phyloP scores from a whole-genome alignment of 2,888 invertebrate species.

The Parnassius smintheus region DNA sequence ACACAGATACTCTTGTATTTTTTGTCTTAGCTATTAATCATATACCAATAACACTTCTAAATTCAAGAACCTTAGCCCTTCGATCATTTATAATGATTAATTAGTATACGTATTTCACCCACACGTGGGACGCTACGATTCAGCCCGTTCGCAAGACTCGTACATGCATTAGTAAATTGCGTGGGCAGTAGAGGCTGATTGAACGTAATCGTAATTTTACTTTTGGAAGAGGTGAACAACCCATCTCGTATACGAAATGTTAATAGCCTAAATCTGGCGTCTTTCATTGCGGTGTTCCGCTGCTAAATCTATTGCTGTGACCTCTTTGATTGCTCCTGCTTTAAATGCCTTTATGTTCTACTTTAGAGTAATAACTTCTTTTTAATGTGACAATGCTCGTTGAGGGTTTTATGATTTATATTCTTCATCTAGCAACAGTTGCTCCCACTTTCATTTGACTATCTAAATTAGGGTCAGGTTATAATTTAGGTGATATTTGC shows the following conservation, averaged over 20 bases:
- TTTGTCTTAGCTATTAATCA: slow-evolving; percentile 10
- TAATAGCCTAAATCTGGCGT: slow-evolving; percentile 37
- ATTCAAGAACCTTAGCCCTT: slow-evolving; percentile 23
- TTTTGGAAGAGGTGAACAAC: slow-evolving; percentile 68
- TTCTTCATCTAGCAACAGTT: neutral
- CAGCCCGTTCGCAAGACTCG: slow-evolving; percentile 53
- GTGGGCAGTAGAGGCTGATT: slow-evolving; percentile 65
- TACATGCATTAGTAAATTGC: slow-evolving; percentile 67
- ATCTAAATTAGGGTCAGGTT: neutral
- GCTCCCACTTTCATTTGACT: neutral
- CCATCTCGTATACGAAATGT: slow-evolving; percentile 42
- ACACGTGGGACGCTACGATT: slow-evolving; percentile 44
- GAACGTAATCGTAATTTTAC: slow-evolving; percentile 71
- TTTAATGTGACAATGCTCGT: neutral
- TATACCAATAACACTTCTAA: slow-evolving; percentile 21
- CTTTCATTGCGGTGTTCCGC: slow-evolving; percentile 30
- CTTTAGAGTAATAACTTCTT: slow-evolving; percentile 3
- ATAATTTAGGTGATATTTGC: no score
- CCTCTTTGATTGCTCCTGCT: slow-evolving; percentile 24
- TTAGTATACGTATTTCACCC: slow-evolving; percentile 36
- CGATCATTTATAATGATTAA: slow-evolving; percentile 40
- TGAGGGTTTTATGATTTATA: neutral
- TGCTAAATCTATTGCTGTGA: slow-evolving; percentile 28
- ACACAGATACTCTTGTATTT: no score
- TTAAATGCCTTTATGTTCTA: slow-evolving; percentile 21